Evolutionary conservation across 2,113 vertebrate genomes (phyloP).

Genomic region (Mormyrus iriodes): DNA sequence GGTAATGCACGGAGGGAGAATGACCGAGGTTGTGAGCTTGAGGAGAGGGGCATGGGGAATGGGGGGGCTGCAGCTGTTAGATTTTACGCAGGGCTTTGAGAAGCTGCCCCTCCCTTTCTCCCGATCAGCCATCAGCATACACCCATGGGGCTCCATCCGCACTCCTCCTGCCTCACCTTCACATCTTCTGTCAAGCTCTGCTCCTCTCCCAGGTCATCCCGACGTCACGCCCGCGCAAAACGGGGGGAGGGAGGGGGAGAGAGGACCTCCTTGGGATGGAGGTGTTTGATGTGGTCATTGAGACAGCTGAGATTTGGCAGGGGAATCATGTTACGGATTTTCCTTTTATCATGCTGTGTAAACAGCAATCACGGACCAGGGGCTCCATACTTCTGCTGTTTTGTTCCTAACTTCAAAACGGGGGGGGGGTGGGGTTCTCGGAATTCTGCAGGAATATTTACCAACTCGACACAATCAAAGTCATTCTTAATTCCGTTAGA

Average conservation of each 20-base stretch:
- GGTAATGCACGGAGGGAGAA: neutral
- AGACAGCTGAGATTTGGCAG: neutral
- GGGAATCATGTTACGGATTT: neutral
- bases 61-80: neutral
- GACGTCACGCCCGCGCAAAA: neutral
- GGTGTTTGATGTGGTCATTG: neutral
- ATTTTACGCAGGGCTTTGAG: neutral
- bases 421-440: neutral
- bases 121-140: neutral
- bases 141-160: neutral
- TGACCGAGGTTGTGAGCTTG: neutral
- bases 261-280: neutral
- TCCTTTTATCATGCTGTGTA: constrained; percentile 13
- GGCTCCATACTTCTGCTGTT: neutral
- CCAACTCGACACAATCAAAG: constrained; percentile 9
- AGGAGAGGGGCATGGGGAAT: neutral
- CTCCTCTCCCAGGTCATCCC: neutral
- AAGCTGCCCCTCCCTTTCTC: neutral
- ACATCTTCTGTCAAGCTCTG: neutral
- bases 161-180: neutral
- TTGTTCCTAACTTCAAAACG: neutral
- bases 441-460: neutral
- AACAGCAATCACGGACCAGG: neutral
- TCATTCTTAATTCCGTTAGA: constrained; percentile 6
- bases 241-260: neutral